phyloP scores from a whole-genome alignment of 2,113 vertebrate genomes.

The Gymnogyps californianus region DNA sequence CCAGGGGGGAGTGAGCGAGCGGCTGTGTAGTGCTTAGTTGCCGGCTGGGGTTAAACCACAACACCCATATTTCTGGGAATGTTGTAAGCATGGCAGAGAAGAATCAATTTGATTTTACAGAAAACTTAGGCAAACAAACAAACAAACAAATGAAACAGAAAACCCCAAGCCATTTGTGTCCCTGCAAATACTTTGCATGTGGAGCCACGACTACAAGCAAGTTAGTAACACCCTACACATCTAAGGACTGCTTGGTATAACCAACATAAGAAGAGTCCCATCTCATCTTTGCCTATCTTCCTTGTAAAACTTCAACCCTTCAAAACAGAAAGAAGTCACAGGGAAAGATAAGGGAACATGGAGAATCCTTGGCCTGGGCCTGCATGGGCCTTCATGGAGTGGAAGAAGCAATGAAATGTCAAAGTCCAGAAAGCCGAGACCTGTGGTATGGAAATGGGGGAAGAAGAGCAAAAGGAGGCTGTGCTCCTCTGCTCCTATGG shows the following conservation, averaged over 20 bases:
- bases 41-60: too few relatives aligned
- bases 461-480: neutral
- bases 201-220: neutral
- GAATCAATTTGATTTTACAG: neutral
- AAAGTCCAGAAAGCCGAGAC: neutral
- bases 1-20: too few relatives aligned
- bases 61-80: neutral
- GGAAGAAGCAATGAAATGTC: neutral
- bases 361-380: neutral
- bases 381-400: neutral
- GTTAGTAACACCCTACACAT: too few relatives aligned
- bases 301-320: neutral
- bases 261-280: neutral
- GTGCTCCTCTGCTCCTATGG: neutral
- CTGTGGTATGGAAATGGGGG: neutral
- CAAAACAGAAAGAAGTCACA: neutral
- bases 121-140: neutral
- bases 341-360: neutral
- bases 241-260: neutral
- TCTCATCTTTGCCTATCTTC: neutral
- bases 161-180: neutral
- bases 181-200: neutral
- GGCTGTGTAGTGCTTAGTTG: too few relatives aligned
- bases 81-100: neutral
- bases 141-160: neutral